phyloP scores from a whole-genome alignment of 2,888 invertebrate genomes.

The Poecilobothrus nobilitatus region DNA sequence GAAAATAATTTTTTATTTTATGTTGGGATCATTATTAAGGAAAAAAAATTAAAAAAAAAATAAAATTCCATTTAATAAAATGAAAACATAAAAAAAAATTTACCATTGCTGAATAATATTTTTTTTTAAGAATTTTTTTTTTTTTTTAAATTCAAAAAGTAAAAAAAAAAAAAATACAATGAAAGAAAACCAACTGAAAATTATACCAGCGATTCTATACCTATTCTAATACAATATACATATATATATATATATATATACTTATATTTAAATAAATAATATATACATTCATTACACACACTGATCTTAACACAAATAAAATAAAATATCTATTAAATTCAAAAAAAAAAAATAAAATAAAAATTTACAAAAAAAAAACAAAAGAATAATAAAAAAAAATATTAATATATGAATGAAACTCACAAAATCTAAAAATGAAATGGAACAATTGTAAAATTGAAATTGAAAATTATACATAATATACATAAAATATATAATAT shows the following conservation, averaged over 20 bases:
- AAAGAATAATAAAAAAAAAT: not conserved
- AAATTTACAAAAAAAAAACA: too few relatives aligned
- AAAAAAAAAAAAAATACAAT: slow-evolving; percentile 9
- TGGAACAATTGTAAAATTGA: slow-evolving; percentile 4
- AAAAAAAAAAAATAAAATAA: too few relatives aligned
- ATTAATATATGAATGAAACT: not conserved
- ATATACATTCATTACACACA: not conserved
- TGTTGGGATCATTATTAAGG: too few relatives aligned
- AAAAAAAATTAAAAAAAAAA: too few relatives aligned
- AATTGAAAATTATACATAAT: not conserved
- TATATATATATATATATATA: slow-evolving; percentile 5
- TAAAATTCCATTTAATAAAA: too few relatives aligned
- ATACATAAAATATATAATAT: not conserved
- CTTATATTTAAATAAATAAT: not conserved
- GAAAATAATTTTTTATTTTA: too few relatives aligned
- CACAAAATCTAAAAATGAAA: slow-evolving; percentile 3
- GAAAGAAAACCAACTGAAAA: slow-evolving; percentile 15
- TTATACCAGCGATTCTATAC: slow-evolving; percentile 17
- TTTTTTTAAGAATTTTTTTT: too few relatives aligned
- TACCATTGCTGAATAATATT: too few relatives aligned
- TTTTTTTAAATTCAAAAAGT: not conserved
- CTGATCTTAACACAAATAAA: not conserved
- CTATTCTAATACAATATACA: slow-evolving; percentile 15
- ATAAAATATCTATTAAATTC: not conserved
- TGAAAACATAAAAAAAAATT: too few relatives aligned